Conservation (phyloP, 2,888 invertebrate genomes). For the Eupithecia subfuscata region DNA sequence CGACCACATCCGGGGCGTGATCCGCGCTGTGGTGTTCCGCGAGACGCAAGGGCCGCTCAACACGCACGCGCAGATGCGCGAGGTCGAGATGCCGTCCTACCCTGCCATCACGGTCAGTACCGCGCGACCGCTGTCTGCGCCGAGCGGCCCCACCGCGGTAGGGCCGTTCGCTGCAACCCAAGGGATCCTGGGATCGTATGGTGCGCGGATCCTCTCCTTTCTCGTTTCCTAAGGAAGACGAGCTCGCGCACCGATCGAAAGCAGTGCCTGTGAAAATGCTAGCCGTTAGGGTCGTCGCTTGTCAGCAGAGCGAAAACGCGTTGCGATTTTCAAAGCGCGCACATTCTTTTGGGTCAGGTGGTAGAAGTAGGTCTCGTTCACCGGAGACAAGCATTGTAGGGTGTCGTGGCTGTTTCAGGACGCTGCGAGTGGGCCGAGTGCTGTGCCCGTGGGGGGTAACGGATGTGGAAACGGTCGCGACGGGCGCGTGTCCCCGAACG, state of each 20-base stretch:
- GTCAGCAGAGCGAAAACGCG: slow-evolving; percentile 64
- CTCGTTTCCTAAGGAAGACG: not conserved
- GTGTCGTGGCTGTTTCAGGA: slow-evolving; percentile 82
- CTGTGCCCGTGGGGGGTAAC: slow-evolving; percentile 79
- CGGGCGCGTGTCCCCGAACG: slow-evolving; percentile 83
- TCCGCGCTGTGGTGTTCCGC: slow-evolving; percentile 95
- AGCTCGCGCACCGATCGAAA: not conserved
- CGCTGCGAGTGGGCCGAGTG: slow-evolving; percentile 72
- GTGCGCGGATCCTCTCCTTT: not conserved
- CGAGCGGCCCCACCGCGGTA: not conserved
- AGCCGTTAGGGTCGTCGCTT: not conserved
- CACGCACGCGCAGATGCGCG: slow-evolving; percentile 89
- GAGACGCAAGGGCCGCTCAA: slow-evolving; percentile 89
- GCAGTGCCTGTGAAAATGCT: not conserved
- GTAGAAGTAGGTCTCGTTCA: slow-evolving; percentile 19
- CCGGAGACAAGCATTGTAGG: slow-evolving; percentile 45
- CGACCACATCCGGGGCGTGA: slow-evolving; percentile 96
- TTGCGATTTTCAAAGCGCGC: slow-evolving; percentile 42
- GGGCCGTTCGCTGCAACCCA: not conserved
- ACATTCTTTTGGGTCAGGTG: slow-evolving; percentile 4
- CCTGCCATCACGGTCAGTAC: slow-evolving; percentile 81
- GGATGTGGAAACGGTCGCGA: slow-evolving; percentile 83
- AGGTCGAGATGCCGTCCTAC: slow-evolving; percentile 83
- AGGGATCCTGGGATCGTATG: slow-evolving; percentile 3
- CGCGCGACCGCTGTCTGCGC: slow-evolving; percentile 24